Base-by-base conservation (phyloP, 2,888 invertebrate genomes). In the Synergus itoensis region DNA sequence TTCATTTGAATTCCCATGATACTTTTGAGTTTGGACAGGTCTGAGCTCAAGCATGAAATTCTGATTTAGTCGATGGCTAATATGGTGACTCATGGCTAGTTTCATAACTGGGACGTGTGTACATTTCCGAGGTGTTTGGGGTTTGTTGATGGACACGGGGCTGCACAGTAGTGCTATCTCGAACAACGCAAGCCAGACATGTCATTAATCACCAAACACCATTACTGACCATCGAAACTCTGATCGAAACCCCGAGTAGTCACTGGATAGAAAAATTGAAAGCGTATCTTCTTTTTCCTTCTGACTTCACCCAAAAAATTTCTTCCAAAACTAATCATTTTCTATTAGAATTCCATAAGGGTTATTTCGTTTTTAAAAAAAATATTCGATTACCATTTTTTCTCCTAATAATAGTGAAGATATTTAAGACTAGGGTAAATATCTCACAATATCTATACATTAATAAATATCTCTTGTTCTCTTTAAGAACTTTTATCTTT, bases 181-280 rank as follows among this genome's bases (percentile, higher is more conserved):
- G 41, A 67, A 67, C 18, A 67, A 67, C 18, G 43, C 18, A 67
- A 18, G 21, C 67, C 12, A 67, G 67, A 18, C 43, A 65, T 65
- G 43, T n/a, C 41, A 67, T 67, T 67, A 43, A 67, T 67, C 67
- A 43, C 14, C 43, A 41, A 67, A 67, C 67, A 41, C 43, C 43
- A 18, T 21, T 43, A 14, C 21, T 18, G 12, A 67, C 43, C 41
- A 67, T 43, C 41, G 43, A 67, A 67, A 16, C 40, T 67, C 18
- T 41, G 14, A 67, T 67, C 67, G 18, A 67, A 18, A 41, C n/a
- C 18, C 67, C n/a, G 18, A 67, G 21, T 18, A 43, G 12, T 12
- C 41, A 18, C 43, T 67, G 41, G 1, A 14, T 43, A 18, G 43
- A 62, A 62, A 62, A 62, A 67, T 67, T 43, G 18, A 41, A 67